These are phyloP conservation scores for Coreius guichenoti DNA, from an alignment of 2,797 vertebrate genomes.

Conservation along the genomic window DNA sequence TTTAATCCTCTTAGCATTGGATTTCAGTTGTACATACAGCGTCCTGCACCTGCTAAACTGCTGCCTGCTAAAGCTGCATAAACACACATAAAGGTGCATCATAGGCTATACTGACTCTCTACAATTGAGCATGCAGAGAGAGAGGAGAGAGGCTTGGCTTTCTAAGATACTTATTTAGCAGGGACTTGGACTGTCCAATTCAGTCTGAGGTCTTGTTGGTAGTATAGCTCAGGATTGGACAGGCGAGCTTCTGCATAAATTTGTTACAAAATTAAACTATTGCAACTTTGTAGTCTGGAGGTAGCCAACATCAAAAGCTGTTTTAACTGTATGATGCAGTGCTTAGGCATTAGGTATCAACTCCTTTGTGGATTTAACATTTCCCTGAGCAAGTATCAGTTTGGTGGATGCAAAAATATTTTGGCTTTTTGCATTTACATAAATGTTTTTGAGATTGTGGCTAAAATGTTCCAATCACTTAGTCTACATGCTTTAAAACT, in stretches of 20 bases:
- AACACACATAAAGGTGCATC: conserved; percentile 66
- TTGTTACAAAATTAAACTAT: conserved; percentile 31
- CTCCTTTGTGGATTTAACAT: conserved; percentile 37
- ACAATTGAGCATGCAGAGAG: conserved; percentile 33
- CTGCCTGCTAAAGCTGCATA: conserved; percentile 84
- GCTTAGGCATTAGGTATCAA: conserved; percentile 35
- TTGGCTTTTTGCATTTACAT: conserved; percentile 19
- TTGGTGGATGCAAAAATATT: conserved; percentile 29
- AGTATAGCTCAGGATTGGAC: conserved; percentile 32
- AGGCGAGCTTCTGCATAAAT: conserved; percentile 20
- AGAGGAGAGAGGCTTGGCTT: conserved; percentile 24
- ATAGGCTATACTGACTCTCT: conserved; percentile 23
- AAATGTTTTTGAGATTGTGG: conserved; percentile 32
- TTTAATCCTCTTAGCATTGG: conserved; percentile 86
- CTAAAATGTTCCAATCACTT: conserved; percentile 31
- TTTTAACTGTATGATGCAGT: conserved; percentile 33
- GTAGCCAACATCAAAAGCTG: conserved; percentile 40
- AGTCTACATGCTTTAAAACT: conserved; percentile 17
- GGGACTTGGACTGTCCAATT: conserved; percentile 22
- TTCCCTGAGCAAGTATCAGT: conserved; percentile 26
- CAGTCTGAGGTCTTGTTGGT: conserved; percentile 11
- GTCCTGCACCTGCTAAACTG: conserved; percentile 84
- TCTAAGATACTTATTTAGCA: conserved; percentile 45
- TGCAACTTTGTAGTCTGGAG: conserved; percentile 32
- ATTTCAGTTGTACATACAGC: conserved; percentile 85